These are phyloP conservation scores for Lepus europaeus DNA, from an alignment of 2,113 vertebrate species.

Conservation along the genomic window DNA sequence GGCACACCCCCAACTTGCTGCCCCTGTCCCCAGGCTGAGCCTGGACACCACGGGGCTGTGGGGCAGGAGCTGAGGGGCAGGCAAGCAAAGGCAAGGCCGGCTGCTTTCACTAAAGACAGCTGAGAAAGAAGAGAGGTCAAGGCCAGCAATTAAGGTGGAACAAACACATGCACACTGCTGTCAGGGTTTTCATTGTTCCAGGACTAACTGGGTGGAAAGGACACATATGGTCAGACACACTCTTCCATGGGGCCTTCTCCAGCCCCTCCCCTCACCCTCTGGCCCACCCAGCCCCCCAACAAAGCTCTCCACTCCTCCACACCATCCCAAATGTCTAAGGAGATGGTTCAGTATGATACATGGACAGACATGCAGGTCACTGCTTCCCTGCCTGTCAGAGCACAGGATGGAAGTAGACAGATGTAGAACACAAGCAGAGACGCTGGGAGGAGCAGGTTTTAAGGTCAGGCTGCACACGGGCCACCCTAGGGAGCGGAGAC, in stretches of 20 bases:
- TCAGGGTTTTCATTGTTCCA: background rate
- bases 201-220: background rate
- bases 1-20: too few relatives aligned
- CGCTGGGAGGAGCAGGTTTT: background rate
- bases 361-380: background rate
- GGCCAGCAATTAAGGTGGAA: background rate
- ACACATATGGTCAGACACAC: background rate
- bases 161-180: background rate
- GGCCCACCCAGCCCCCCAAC: background rate
- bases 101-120: background rate
- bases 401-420: background rate
- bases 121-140: background rate
- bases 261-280: background rate
- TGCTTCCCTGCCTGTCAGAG: background rate
- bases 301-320: background rate
- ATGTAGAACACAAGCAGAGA: background rate
- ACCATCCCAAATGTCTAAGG: background rate
- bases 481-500: background rate
- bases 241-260: background rate
- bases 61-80: background rate
- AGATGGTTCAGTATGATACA: background rate
- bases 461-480: background rate
- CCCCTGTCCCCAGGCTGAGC: background rate
- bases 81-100: background rate
- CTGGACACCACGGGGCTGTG: too few relatives aligned